Base-by-base conservation (phyloP, 2,797 vertebrate species). In the Diceros bicornis region DNA sequence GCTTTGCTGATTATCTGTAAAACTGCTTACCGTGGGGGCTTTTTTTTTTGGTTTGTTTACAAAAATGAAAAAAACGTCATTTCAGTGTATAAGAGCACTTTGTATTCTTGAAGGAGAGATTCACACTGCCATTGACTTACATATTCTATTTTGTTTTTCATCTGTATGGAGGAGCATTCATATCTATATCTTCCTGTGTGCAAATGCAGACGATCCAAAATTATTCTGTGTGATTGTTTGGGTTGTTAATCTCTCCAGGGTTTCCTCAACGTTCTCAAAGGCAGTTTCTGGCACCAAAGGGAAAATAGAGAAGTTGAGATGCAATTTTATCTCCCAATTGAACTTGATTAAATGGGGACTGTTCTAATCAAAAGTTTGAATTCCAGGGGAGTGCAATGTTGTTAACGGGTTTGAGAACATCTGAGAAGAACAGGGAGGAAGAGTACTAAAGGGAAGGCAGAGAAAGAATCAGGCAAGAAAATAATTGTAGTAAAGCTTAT, bases 321-420 rank as follows among this genome's bases (percentile, higher is more conserved):
- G 89, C 95, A 97, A 97, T 98, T 97, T 93, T 95, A 85, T 97
- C 86, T 98, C 97, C 91, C 97, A 97, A 25, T 89, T 98, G 97
- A 97, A 97, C 93, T 97, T 98, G 98, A 97, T 98, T 97, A 98
- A 97, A 96, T 94, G 93, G 87, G 72, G 37, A 97, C 83, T 74
- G 89, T 90, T 97, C 91, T 97, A 97, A 97, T 98, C 94, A 97
- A 97, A 97, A 97, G 93, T 97, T 96, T 97, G 93, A 92, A 69
- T 97, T 97, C 95, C 94, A 37, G 6, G 52, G 94, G 92, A 86
- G 47, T 55, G 77, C 34, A 71, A 17, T 78, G 91, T 94, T 95
- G 86, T 86, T 95, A 97, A 91, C 17, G 72, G 72, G 81, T 47
- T 82, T 95, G 90, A 90, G 93, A 85, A 75, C 79, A 92, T 92